These are phyloP conservation scores for Pteronura brasiliensis DNA, from an alignment of 2,113 vertebrate genomes.

Conservation along the genomic window DNA sequence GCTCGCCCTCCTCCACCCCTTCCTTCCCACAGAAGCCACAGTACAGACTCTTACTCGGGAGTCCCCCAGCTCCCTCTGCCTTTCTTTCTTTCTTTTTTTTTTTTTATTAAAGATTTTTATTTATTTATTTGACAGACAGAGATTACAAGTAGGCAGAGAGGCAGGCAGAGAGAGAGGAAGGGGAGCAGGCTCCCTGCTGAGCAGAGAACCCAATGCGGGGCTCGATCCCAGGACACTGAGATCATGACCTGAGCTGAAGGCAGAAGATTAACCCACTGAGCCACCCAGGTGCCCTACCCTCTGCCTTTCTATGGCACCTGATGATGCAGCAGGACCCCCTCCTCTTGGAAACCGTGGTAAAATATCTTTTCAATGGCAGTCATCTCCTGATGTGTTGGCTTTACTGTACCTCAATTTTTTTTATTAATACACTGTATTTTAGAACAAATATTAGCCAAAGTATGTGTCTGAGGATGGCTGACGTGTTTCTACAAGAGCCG, in stretches of 20 bases:
- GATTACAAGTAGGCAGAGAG: too few relatives aligned
- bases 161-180: too few relatives aligned
- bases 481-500: not conserved
- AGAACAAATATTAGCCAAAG: not conserved
- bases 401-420: not conserved
- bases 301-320: rapidly evolving
- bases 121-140: too few relatives aligned
- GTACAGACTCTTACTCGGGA: rapidly evolving
- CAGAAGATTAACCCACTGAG: too few relatives aligned
- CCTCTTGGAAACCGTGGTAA: not conserved
- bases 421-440: not conserved
- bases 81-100: too few relatives aligned
- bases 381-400: not conserved
- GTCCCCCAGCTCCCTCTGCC: rapidly evolving
- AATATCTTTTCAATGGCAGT: not conserved
- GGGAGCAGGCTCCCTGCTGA: too few relatives aligned
- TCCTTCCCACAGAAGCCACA: not conserved
- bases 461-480: not conserved
- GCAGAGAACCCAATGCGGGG: too few relatives aligned
- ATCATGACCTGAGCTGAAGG: too few relatives aligned
- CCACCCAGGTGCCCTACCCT: too few relatives aligned
- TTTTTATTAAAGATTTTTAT: too few relatives aligned
- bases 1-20: too few relatives aligned
- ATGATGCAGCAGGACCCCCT: rapidly evolving
- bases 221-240: too few relatives aligned